Conservation (phyloP, 92 coral and sea anemone species). For the Parazoanthus atlanticus region DNA sequence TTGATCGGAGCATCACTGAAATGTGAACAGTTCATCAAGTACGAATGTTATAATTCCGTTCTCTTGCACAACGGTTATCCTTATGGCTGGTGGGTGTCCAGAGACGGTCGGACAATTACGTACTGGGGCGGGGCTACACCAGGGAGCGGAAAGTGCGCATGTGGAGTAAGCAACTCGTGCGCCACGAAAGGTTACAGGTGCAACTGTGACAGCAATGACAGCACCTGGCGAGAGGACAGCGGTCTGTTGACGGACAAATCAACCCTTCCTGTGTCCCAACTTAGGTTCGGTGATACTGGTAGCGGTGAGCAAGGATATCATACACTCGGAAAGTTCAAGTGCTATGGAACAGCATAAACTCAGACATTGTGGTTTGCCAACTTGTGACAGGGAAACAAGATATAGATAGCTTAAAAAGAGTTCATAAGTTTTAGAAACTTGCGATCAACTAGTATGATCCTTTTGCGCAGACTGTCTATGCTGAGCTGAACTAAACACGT, state of each 20-base stretch:
- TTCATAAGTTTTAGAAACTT: too few species aligned
- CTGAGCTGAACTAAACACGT: too few species aligned
- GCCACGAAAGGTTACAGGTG: slow-evolving; percentile 47
- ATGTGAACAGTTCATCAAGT: slow-evolving; percentile 78
- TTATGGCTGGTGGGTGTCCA: slow-evolving; percentile 88
- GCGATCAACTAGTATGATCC: too few species aligned
- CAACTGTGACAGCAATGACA: slow-evolving; percentile 76
- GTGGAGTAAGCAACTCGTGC: slow-evolving; percentile 63
- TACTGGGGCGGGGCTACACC: slow-evolving; percentile 88
- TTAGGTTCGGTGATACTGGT: slow-evolving; percentile 38
- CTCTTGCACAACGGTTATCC: slow-evolving; percentile 46
- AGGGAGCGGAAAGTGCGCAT: slow-evolving; percentile 72
- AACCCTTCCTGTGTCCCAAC: slow-evolving; percentile 59
- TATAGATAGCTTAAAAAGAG: too few species aligned
- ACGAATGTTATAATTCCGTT: slow-evolving; percentile 67
- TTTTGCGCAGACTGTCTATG: too few species aligned
- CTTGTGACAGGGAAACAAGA: too few species aligned
- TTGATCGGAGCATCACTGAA: slow-evolving; percentile 57
- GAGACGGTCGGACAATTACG: slow-evolving; percentile 70
- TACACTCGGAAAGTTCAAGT: slow-evolving; percentile 3
- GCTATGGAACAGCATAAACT: not conserved
- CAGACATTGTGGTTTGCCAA: too few species aligned
- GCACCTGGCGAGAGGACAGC: slow-evolving; percentile 76
- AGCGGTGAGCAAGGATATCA: not conserved
- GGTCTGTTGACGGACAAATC: slow-evolving; percentile 56